A percentile compares a stretch with the other conserved stretches of the same genome.
phyloP scores from a whole-genome alignment of 2,113 vertebrate genomes.

The Leptodactylus fuscus region DNA sequence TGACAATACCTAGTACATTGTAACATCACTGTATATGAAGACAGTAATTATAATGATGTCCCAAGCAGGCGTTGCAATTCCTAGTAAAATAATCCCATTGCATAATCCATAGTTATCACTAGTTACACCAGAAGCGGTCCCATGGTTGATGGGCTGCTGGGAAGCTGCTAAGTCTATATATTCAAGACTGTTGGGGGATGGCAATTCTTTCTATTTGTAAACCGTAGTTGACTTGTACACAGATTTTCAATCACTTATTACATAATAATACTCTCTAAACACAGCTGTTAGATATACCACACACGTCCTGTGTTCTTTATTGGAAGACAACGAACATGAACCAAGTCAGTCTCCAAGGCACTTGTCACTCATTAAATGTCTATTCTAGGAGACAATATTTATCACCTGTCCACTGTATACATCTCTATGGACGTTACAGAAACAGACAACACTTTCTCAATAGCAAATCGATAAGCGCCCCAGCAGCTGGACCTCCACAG shows the following conservation, averaged over 20 bases:
- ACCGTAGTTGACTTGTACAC: background rate
- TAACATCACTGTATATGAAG: too few species aligned
- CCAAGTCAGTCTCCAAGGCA: background rate
- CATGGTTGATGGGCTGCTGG: too few species aligned
- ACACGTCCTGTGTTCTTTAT: too few species aligned
- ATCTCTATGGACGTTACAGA: background rate
- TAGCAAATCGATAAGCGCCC: background rate
- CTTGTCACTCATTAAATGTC: background rate
- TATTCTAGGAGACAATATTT: background rate
- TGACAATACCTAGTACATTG: too few species aligned
- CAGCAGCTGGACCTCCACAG: background rate
- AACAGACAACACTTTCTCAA: background rate
- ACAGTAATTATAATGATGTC: too few species aligned
- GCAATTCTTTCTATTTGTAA: background rate
- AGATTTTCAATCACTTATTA: background rate
- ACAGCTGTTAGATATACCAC: background rate
- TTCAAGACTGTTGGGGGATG: background rate
- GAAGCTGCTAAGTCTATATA: background rate
- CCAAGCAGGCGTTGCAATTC: too few species aligned
- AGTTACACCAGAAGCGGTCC: too few species aligned
- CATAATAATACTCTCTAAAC: background rate
- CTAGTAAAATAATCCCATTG: too few species aligned
- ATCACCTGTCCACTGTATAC: background rate
- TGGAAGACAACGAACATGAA: background rate
- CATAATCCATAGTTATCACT: too few species aligned